phyloP scores from a whole-genome alignment of 2,888 invertebrate genomes.

The Creontiades dilutus region DNA sequence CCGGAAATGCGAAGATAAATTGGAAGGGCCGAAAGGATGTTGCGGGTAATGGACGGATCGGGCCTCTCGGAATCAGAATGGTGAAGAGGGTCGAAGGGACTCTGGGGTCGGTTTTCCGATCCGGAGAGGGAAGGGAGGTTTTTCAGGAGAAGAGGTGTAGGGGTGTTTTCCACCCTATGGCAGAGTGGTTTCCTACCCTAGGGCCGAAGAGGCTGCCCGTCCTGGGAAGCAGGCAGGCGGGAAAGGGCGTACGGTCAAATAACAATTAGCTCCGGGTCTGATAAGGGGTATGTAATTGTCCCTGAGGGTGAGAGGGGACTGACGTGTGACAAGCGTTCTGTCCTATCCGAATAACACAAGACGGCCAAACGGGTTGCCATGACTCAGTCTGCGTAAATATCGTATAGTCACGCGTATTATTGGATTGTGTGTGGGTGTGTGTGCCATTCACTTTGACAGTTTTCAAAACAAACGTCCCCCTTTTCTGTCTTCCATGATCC shows the following conservation, averaged over 20 bases:
- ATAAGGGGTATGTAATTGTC: constrained; percentile 44
- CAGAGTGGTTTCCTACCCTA: neutral
- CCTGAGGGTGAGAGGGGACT: constrained; percentile 25
- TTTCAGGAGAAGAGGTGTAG: neutral
- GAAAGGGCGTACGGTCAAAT: constrained; percentile 20
- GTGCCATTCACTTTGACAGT: neutral
- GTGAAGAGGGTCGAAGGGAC: constrained; percentile 14
- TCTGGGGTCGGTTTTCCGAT: constrained; percentile 2
- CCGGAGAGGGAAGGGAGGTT: neutral
- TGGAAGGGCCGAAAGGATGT: constrained; percentile 7
- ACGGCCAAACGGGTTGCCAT: neutral
- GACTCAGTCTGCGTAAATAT: neutral
- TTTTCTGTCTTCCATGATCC: neutral
- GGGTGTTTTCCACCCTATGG: neutral
- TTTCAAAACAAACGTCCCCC: constrained; percentile 15
- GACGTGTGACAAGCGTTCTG: constrained; percentile 35
- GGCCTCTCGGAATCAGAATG: neutral
- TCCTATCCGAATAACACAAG: neutral
- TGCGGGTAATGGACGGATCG: constrained; percentile 40
- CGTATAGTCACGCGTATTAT: neutral
- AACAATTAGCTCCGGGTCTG: constrained; percentile 46
- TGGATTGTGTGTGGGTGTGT: neutral
- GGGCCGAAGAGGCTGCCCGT: neutral
- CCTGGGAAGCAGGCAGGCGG: neutral
- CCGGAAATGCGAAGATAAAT: constrained; percentile 18